These are phyloP conservation scores for Meteorus colon DNA, from an alignment of 2,888 invertebrate genomes.

Conservation along the genomic window DNA sequence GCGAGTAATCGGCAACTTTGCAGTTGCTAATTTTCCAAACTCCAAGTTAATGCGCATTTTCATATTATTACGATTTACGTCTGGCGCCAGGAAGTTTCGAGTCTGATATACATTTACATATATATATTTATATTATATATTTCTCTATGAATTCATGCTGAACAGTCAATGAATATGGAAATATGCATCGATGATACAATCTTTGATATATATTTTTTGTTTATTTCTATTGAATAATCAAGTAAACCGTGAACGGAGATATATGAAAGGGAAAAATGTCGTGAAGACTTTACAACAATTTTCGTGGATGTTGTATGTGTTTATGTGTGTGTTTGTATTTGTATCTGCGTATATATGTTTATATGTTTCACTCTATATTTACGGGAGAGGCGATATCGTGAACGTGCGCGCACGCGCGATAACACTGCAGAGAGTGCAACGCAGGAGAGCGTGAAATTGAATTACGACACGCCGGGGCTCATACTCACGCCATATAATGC, in stretches of 20 bases:
- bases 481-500: constrained; percentile 26
- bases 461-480: constrained; percentile 54
- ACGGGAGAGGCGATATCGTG: constrained; percentile 35
- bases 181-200: neutral
- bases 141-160: neutral
- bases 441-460: constrained; percentile 62
- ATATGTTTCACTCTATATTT: neutral
- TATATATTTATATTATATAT: neutral
- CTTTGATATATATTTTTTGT: neutral
- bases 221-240: neutral
- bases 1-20: constrained; percentile 7
- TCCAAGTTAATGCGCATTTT: neutral
- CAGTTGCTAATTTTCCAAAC: constrained; percentile 24
- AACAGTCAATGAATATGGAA: neutral
- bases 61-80: constrained; percentile 12
- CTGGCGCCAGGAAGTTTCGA: constrained; percentile 38
- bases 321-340: neutral
- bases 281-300: no score
- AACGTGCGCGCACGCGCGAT: constrained; percentile 48
- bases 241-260: neutral
- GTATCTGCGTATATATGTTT: neutral
- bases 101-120: neutral
- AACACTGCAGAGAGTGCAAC: constrained; percentile 51
- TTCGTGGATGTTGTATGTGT: no score
- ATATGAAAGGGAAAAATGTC: no score